Conservation (phyloP, 2,888 invertebrate genomes). For the Notocelia uddmanniana region DNA sequence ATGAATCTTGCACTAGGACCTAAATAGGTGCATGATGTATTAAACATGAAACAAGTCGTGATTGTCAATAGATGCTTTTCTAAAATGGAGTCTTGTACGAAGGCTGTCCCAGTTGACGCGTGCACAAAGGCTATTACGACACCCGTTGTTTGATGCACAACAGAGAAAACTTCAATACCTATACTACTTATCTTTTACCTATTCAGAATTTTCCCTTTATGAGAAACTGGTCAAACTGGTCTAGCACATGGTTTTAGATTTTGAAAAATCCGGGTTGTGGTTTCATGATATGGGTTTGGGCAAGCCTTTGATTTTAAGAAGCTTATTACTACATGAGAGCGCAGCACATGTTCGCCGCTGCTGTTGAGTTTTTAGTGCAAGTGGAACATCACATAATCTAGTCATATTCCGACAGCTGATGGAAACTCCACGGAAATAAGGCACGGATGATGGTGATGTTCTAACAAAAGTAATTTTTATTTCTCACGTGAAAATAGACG, state of each 20-base stretch:
- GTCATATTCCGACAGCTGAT: no score
- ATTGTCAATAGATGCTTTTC: constrained; percentile 21
- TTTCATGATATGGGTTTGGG: no score
- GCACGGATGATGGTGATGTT: neutral
- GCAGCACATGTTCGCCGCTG: no score
- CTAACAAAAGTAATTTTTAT: neutral
- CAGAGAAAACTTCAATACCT: neutral
- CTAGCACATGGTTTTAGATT: neutral
- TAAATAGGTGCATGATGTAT: constrained; percentile 41
- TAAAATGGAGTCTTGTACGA: constrained; percentile 29
- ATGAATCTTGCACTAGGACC: constrained; percentile 18
- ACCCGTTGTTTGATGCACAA: neutral
- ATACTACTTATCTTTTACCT: neutral
- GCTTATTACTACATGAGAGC: no score
- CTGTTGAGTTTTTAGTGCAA: no score
- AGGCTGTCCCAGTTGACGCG: constrained; percentile 30
- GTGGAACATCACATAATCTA: no score
- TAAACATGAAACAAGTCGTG: constrained; percentile 34
- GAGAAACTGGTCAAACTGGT: neutral
- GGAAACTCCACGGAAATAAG: neutral
- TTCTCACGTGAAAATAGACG: neutral
- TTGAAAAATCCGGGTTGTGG: no score
- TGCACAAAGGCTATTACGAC: constrained; percentile 20
- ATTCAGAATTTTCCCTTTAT: neutral
- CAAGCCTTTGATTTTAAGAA: no score